phyloP scores from a whole-genome alignment of 2,888 invertebrate species.

The Pseudococcus viburni region DNA sequence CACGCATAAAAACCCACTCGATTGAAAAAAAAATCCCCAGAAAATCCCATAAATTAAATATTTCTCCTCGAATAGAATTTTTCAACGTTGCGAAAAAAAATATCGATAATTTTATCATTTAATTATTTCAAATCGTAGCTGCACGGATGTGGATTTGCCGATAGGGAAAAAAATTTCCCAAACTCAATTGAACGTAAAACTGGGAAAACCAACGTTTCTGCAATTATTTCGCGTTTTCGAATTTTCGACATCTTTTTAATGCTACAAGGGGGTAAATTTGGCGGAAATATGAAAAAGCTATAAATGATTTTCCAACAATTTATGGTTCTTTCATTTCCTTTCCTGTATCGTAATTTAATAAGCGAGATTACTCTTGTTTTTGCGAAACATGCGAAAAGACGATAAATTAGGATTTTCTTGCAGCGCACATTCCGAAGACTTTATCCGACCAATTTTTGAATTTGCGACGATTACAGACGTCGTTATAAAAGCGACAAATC shows the following conservation, averaged over 20 bases:
- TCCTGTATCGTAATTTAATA: slow-evolving; percentile 44
- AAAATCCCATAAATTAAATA: no score
- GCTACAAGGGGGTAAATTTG: slow-evolving; percentile 41
- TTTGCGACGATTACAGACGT: neutral
- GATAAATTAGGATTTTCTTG: slow-evolving; percentile 39
- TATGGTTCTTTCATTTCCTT: slow-evolving; percentile 18
- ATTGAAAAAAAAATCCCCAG: no score
- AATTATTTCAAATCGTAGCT: neutral
- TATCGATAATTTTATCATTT: neutral
- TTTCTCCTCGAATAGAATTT: no score
- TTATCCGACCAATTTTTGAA: neutral
- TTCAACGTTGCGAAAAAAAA: neutral
- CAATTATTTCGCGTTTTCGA: neutral
- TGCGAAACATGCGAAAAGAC: slow-evolving; percentile 21
- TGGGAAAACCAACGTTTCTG: neutral
- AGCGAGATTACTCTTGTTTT: slow-evolving; percentile 18
- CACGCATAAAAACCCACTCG: no score
- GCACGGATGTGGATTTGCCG: neutral
- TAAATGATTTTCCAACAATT: slow-evolving; percentile 31
- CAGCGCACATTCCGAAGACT: neutral
- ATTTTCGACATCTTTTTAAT: slow-evolving; percentile 1
- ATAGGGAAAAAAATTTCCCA: neutral
- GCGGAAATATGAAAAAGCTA: slow-evolving; percentile 52
- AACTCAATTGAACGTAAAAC: neutral
- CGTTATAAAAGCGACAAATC: neutral